Base-by-base conservation (phyloP, 2,797 vertebrate species). In the Rhinatrema bivittatum region DNA sequence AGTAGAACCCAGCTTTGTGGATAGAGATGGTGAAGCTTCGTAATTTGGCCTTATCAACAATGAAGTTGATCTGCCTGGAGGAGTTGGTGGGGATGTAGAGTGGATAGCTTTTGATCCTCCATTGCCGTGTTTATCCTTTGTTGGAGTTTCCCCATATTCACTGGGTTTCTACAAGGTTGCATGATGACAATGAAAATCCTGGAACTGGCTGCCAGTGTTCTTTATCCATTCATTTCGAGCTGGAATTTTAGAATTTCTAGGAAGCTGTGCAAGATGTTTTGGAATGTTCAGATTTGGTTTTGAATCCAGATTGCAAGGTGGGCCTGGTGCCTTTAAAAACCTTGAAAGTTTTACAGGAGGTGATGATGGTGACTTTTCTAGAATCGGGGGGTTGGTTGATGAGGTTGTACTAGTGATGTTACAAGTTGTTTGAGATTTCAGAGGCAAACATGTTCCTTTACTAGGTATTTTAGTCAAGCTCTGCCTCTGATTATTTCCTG, bases 61-160 rank as follows among this genome's bases (percentile, higher is more conserved):
- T 13, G 91, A 94, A 32, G 85, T 76, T 49, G 87, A 87, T 34
- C 91, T 86, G 42, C 85, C 89, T 1, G 93, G 90, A 57, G 89
- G 83, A 29, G 73, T 56, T 5, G 90, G 91, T 12, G 85, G 87
- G 15, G 86, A 84, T 2, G 86, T 84, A 18, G 89, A 86, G 55
- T 51, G 82, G 53, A 79, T 50, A 60, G 81, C 65, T 25, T 57
- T 77, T 62, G 75, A 44, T 51, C 57, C 63, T 41, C 73, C 61
- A 61, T 73, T 78, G 82, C 76, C 79, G 61, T 76, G 70, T 25
- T 76, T 71, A 45, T 91, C 89, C 78, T 80, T 82, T 10, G 74
- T 87, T 25, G 86, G 87, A 49, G 75, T 69, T n/a, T 91, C 87
- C 10, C 67, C 58, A 5, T 44, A 55, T 34, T 82, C 77, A 14